Conservation (phyloP, 1,140 invertebrate genomes). For the Ganaspis sp. region DNA sequence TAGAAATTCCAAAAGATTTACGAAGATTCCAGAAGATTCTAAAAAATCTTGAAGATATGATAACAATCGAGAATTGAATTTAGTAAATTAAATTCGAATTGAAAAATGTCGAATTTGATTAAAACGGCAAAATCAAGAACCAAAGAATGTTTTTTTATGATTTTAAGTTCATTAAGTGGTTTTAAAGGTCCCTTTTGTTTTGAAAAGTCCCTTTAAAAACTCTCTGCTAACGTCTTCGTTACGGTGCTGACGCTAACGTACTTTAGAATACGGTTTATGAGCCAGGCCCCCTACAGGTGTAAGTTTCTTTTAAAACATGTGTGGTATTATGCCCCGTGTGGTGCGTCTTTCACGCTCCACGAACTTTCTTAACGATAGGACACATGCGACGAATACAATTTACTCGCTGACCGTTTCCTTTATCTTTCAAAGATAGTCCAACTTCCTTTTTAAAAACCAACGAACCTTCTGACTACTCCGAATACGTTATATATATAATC, state of each 20-base stretch:
- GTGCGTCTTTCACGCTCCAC: conserved; percentile 53
- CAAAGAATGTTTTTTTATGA: too few relatives aligned
- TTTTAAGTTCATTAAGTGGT: background rate
- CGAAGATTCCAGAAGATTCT: too few relatives aligned
- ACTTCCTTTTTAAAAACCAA: conserved; percentile 31
- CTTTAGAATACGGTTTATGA: conserved; percentile 20
- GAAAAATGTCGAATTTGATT: too few relatives aligned
- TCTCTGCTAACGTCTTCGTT: conserved; percentile 59
- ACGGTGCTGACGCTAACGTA: conserved; percentile 37
- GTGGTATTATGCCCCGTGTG: conserved; percentile 29
- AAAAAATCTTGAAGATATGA: too few relatives aligned
- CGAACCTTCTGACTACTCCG: conserved; percentile 4
- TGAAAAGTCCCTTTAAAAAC: conserved; percentile 56
- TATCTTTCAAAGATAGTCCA: conserved; percentile 28
- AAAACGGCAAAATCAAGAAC: too few relatives aligned
- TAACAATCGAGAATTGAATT: too few relatives aligned
- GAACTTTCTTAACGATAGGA: conserved; percentile 58
- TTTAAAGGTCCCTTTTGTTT: conserved; percentile 31
- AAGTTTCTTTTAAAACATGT: conserved; percentile 40
- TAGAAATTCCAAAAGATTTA: too few relatives aligned
- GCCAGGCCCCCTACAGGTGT: conserved; percentile 63
- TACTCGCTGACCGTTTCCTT: conserved; percentile 42
- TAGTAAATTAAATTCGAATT: too few relatives aligned
- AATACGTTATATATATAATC: conserved; percentile 15
- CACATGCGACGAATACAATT: conserved; percentile 34